Conservation (phyloP, 1,140 invertebrate genomes). For the Cepaea nemoralis region DNA sequence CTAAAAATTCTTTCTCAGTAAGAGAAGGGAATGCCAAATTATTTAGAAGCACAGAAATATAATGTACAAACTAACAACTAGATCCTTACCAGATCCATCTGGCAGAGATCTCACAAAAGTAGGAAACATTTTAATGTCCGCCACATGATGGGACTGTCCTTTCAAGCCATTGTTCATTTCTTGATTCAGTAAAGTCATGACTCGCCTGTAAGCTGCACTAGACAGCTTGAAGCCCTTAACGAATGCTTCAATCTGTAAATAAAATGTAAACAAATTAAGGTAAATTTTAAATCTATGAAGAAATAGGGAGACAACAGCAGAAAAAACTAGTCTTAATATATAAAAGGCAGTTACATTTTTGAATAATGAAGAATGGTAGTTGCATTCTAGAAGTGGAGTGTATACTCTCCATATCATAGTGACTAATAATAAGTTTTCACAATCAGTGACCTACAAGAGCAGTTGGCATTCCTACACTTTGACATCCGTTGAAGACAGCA, state of each 20-base stretch:
- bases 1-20: too few species aligned
- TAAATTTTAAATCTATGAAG: too few species aligned
- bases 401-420: too few species aligned
- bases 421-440: too few species aligned
- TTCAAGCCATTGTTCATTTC: conserved; percentile 89
- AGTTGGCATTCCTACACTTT: too few species aligned
- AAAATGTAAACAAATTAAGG: neutral
- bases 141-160: conserved; percentile 81
- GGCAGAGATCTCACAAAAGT: conserved; percentile 97
- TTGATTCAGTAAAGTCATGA: conserved; percentile 82
- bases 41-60: too few species aligned
- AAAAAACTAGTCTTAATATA: neutral
- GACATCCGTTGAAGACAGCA: too few species aligned
- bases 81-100: conserved; percentile 85
- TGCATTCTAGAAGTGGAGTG: neutral
- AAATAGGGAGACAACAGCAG: neutral
- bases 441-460: too few species aligned
- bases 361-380: neutral
- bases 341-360: too few species aligned
- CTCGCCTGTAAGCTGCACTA: conserved; percentile 83
- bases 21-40: too few species aligned
- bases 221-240: conserved; percentile 87
- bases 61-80: neutral
- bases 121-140: conserved; percentile 92
- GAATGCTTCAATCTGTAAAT: conserved; percentile 84